Evolutionary conservation across 2,888 invertebrate genomes (phyloP).

Genomic region (Cephus spinipes): DNA sequence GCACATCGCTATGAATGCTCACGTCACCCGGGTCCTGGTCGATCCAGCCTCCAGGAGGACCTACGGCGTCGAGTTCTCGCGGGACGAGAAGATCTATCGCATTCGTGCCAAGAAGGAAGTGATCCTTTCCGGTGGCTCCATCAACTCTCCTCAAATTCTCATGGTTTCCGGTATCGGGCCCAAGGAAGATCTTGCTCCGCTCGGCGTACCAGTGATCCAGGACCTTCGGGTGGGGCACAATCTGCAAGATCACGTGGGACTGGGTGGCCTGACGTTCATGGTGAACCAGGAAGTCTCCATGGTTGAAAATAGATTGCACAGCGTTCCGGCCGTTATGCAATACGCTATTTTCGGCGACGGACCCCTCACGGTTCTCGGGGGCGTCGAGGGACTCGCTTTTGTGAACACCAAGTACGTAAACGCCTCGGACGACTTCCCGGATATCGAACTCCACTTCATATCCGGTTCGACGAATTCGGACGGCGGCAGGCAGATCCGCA

Average conservation of each 20-base stretch:
- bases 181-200: constrained; percentile 76
- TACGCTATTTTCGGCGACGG: constrained; percentile 88
- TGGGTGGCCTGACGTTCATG: constrained; percentile 87
- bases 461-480: constrained; percentile 90
- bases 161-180: constrained; percentile 94
- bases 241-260: constrained; percentile 89
- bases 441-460: constrained; percentile 90
- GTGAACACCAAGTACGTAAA: constrained; percentile 90
- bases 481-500: constrained; percentile 83
- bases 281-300: constrained; percentile 84
- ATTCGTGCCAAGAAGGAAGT: constrained; percentile 87
- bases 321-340: constrained; percentile 82
- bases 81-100: constrained; percentile 78
- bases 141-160: constrained; percentile 93
- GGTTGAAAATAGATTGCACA: constrained; percentile 82
- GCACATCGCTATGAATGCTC: constrained; percentile 85
- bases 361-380: constrained; percentile 87
- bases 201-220: constrained; percentile 82
- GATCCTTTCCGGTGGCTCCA: constrained; percentile 89
- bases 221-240: constrained; percentile 88
- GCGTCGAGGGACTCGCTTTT: constrained; percentile 90
- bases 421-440: constrained; percentile 84
- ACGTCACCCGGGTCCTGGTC: constrained; percentile 73
- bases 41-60: constrained; percentile 77
- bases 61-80: constrained; percentile 84